Conservation (phyloP, 2,113 vertebrate species). For the Austrofundulus limnaeus region DNA sequence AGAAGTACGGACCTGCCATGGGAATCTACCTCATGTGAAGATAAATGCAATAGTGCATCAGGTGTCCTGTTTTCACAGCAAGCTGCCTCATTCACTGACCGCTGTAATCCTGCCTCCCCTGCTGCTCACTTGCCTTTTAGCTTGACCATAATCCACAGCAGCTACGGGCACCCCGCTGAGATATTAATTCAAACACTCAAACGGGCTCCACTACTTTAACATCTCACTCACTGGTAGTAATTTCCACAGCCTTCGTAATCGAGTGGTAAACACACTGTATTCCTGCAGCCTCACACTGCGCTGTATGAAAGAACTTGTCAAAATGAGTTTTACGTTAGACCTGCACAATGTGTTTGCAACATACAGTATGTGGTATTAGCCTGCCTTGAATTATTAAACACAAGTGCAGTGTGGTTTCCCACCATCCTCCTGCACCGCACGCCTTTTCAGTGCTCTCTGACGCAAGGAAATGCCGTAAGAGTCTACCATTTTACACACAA, state of each 20-base stretch:
- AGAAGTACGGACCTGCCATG: slow-evolving; percentile 1
- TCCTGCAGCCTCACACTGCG: not conserved
- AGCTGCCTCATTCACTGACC: slow-evolving; percentile 64
- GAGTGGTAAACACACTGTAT: not conserved
- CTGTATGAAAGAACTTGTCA: slow-evolving; percentile 3
- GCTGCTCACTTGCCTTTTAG: slow-evolving; percentile 62
- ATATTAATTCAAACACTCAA: slow-evolving; percentile 70
- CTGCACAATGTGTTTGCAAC: slow-evolving; percentile 16
- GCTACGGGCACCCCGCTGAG: slow-evolving; percentile 60
- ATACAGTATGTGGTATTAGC: slow-evolving; percentile 39
- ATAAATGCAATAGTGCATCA: slow-evolving; percentile 52
- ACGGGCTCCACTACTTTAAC: slow-evolving; percentile 24
- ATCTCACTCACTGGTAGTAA: slow-evolving; percentile 25
- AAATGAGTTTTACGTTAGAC: slow-evolving; percentile 10
- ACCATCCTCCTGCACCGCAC: slow-evolving; percentile 32
- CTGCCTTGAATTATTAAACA: slow-evolving; percentile 44
- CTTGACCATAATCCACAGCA: slow-evolving; percentile 62
- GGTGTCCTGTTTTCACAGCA: slow-evolving; percentile 57
- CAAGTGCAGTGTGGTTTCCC: slow-evolving; percentile 53
- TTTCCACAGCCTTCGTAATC: not conserved
- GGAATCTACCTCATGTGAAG: slow-evolving; percentile 30
- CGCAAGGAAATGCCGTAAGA: slow-evolving; percentile 55
- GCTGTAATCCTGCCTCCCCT: slow-evolving; percentile 64
- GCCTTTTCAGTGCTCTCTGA: slow-evolving; percentile 55
- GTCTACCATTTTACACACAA: slow-evolving; percentile 70